Percentiles rank a stretch among this genome's conserved stretches.
Conservation (phyloP, 2,888 invertebrate genomes). For the Drosophila pegasa region DNA sequence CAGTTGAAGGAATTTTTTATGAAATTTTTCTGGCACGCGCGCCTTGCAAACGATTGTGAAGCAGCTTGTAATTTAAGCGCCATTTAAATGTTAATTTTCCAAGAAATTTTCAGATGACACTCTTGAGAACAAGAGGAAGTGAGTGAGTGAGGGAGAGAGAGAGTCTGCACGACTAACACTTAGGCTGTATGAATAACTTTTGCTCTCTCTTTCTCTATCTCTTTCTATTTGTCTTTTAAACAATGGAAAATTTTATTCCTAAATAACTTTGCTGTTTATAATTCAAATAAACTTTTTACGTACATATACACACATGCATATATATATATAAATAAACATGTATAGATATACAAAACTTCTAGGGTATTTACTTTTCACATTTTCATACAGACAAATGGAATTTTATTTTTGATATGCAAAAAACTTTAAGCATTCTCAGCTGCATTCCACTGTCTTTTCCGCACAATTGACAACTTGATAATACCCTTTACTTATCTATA, state of each 20-base stretch:
- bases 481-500: slow-evolving; percentile 7
- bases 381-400: not conserved
- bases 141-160: not conserved
- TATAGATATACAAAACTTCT: not conserved
- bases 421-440: not conserved
- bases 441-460: not conserved
- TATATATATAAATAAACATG: not conserved
- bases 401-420: not conserved
- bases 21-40: slow-evolving; percentile 20
- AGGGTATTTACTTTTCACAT: not conserved
- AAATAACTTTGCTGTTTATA: slow-evolving; percentile 2
- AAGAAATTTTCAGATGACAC: slow-evolving; percentile 48
- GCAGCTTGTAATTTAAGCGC: slow-evolving; percentile 29
- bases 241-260: not conserved
- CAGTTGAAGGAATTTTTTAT: slow-evolving; percentile 20
- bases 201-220: not conserved
- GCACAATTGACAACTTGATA: slow-evolving; percentile 19
- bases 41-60: slow-evolving; percentile 15
- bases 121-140: not conserved
- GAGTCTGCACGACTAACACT: not conserved
- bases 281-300: not conserved
- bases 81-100: slow-evolving; percentile 52
- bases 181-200: not conserved
- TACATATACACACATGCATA: not conserved
- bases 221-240: not conserved